Percentiles rank a stretch among this genome's conserved stretches.
These are phyloP conservation scores for Apeira syringaria DNA, from an alignment of 2,888 invertebrate genomes.

Conservation along the genomic window DNA sequence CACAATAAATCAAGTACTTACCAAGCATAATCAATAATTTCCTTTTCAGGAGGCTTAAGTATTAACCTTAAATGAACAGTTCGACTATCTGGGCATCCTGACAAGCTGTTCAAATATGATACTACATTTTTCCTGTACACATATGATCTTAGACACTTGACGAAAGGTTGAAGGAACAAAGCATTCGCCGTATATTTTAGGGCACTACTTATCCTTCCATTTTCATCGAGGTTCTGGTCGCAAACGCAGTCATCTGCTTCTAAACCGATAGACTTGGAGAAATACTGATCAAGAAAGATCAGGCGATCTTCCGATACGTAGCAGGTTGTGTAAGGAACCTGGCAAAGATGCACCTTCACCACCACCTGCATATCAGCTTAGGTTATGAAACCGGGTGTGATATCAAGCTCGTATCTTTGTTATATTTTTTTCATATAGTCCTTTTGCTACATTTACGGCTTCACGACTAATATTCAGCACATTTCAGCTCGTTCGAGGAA, in stretches of 20 bases:
- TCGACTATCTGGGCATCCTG: slow-evolving; percentile 45
- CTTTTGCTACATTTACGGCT: too few species aligned
- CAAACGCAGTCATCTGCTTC: slow-evolving; percentile 46
- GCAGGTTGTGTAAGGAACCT: slow-evolving; percentile 56
- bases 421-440: too few species aligned
- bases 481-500: too few species aligned
- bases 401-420: too few species aligned
- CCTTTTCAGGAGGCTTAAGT: slow-evolving; percentile 81
- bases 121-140: slow-evolving; percentile 59
- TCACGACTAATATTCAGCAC: too few species aligned
- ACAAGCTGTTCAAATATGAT: slow-evolving; percentile 47
- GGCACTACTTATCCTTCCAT: slow-evolving; percentile 33
- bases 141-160: slow-evolving; percentile 59
- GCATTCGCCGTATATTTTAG: slow-evolving; percentile 51
- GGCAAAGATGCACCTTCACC: slow-evolving; percentile 55
- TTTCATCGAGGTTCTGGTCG: slow-evolving; percentile 34
- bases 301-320: slow-evolving; percentile 55
- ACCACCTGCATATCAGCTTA: slow-evolving; percentile 59
- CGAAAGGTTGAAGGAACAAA: slow-evolving; percentile 61
- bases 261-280: slow-evolving; percentile 54
- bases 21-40: slow-evolving; percentile 89
- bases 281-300: slow-evolving; percentile 47
- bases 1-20: too few species aligned
- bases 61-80: slow-evolving; percentile 69
- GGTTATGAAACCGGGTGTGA: too few species aligned